Base-by-base conservation (phyloP, 1,140 invertebrate species). In the Stegodyphus mimosarum region DNA sequence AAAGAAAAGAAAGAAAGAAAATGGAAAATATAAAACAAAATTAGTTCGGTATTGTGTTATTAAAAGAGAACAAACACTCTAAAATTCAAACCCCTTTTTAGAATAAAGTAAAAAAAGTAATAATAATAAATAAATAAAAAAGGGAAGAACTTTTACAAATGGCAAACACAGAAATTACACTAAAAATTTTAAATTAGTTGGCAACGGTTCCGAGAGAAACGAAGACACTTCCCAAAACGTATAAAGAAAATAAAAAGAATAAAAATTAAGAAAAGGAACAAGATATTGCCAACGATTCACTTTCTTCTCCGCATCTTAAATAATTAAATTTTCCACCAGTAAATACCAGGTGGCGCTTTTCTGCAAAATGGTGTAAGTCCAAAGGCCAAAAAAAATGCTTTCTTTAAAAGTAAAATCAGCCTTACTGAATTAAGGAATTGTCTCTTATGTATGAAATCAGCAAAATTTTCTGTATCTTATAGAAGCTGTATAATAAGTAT, bases 151-250 rank as follows among this genome's bases (percentile, higher is more conserved):
- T 15, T 60, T 60, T 9, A 11, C 55, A 11, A 60, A 81, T 60
- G 55, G 18, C 69, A 81, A 81, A 72, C 78, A 63, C 69, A 17
- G 78, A 81, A 81, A 81, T 81, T 81, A 81, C 51, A 69, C 67
- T 72, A 71, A 81, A 33, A 81, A 72, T 81, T 81, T 81, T 81
- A 81, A 81, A 81, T 81, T 72, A 81, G 78, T 72, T 81, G 78
- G 78, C 78, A 81, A 81, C 78, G 63, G 52, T 52, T 71, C 69
- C 55, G 50, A 33, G 33, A 33, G 33, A 33, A 67, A 81, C 49
- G 67, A 50, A 33, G 51, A 81, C 78, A 33, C 70, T 72, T 49
- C 50, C n/a, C 11, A 33, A 50, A 51, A 60, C 15, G 17, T 33
- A 72, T 33, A 78, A 78, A 53, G 69, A 81, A 81, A 63, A 13